Base-by-base conservation (phyloP, 1,140 invertebrate genomes). In the Bombus haemorrhoidalis region DNA sequence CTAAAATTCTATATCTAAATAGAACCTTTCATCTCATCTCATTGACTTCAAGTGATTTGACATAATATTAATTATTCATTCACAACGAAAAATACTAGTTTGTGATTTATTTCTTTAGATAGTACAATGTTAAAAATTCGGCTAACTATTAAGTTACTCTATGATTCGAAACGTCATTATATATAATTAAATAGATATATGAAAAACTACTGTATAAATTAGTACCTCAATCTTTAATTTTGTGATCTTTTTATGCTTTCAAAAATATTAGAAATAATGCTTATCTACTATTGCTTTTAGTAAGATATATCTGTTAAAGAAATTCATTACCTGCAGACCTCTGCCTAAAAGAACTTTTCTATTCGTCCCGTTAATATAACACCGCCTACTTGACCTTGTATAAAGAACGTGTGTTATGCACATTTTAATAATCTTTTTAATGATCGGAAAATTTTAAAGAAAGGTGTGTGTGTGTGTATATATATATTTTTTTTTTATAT, bases 311-410 rank as follows among this genome's bases (percentile, higher is more conserved):
- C 28, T 79, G 47, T 28, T 72, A 3, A 73, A 72, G 28, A 34
- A 57, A 37, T 82, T 73, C 22, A 43, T 25, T 86, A 32, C 62
- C 66, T 88, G 74, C 79, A 86, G 74, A 86, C 73, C 68, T n/a
- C 62, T 79, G 73, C 9, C 75, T 78, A 5, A 59, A 68, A 39
- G 18, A 59, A 59, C 4, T 47, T 62, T 34, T 39, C n/a, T 66
- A 37, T 57, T 81, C 12, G 34, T 72, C 43, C 57, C 32, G 73
- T 57, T 53, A 53, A 53, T 53, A 53, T 53, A 53, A 53, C 1
- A 53, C 5, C 18, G 5, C 18, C 62, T 66, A 80, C 47, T 13
- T 9, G 77, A 57, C 53, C 68, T 13, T 73, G n/a, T 74, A 69
- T 13, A 74, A 81, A 79, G 82, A 71, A 62, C 15, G 8, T 75